These are phyloP conservation scores for Menidia beryllina DNA, from an alignment of 2,113 vertebrate genomes.

Conservation along the genomic window DNA sequence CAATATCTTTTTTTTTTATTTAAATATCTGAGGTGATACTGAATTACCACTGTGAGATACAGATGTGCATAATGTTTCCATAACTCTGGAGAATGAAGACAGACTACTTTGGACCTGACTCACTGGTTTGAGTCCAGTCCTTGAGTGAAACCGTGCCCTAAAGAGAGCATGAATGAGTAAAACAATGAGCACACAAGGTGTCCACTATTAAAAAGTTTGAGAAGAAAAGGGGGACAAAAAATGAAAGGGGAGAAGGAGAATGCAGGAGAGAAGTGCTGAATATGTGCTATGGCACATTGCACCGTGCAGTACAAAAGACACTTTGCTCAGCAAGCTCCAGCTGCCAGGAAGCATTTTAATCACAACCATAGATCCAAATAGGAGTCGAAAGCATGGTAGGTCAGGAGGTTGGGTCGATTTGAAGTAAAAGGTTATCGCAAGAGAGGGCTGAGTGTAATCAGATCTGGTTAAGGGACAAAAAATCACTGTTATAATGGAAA, in stretches of 20 bases:
- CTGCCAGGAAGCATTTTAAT: constrained; percentile 78
- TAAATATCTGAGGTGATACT: too few relatives aligned
- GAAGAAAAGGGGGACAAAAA: constrained; percentile 26
- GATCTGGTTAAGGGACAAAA: constrained; percentile 66
- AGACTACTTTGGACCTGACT: too few relatives aligned
- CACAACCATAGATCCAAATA: constrained; percentile 74
- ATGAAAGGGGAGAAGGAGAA: constrained; percentile 49
- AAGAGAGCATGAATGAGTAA: not conserved
- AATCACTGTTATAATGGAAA: constrained; percentile 53
- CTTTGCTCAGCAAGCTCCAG: constrained; percentile 71
- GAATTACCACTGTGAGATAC: too few relatives aligned
- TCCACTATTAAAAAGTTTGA: constrained; percentile 8
- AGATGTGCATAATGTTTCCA: too few relatives aligned
- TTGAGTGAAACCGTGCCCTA: too few relatives aligned
- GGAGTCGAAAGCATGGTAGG: constrained; percentile 71
- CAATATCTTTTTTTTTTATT: too few relatives aligned
- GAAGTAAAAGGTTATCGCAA: constrained; percentile 75
- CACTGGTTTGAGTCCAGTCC: too few relatives aligned
- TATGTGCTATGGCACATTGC: constrained; percentile 55
- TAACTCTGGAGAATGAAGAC: too few relatives aligned
- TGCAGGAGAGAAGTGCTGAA: constrained; percentile 65
- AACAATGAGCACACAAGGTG: constrained; percentile 22
- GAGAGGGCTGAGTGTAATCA: constrained; percentile 67
- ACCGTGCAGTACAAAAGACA: constrained; percentile 50
- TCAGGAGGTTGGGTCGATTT: constrained; percentile 73